Evolutionary conservation across 2,113 vertebrate genomes (phyloP), one percentile per base, ranked within the genome.

Genomic region (Bungarus multicinctus): DNA sequence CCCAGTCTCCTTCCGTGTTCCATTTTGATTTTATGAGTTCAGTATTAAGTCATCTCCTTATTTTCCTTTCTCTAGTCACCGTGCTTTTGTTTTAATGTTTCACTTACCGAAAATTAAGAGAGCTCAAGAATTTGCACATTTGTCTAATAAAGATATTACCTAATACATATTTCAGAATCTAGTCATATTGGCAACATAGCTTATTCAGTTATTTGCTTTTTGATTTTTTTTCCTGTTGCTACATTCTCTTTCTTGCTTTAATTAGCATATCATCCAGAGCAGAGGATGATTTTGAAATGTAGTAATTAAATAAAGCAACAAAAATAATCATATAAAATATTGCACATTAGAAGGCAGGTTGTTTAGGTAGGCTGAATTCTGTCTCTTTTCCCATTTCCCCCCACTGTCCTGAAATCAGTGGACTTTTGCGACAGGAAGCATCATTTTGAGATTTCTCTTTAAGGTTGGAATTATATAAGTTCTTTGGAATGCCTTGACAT

Each of bases 381-480:
- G 54, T 7, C 23, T 25, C 27, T 34, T 58, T 52, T 8, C 54
- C 30, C 20, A 10, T 39, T 1, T 20, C 47, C 23, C 39, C 5
- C 45, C 3, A 12, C 55, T 52, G 1, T 23, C 54, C 86, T 81
- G 52, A 85, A 64, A 16, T 5, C 53, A 60, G 45, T n/a, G 50
- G 50, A 45, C 43, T 86, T 7, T 0, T 43, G 92, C 94, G 94
- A 90, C 85, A 89, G 53, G 92, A 74, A 6, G 52, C 60, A 74
- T n/a, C 94, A 94, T 93, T 90, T 53, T 92, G 85, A 94, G 30
- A 0, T 94, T 91, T 55, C 4, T 69, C 0, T 57, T 54, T 50
- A 3, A 81, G 52, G 0, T 0, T 1, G 69, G 14, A 87, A 50
- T 87, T 87, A 86, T 86, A 30, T 27, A 50, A 87, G 22, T 27